These are phyloP conservation scores for Morone chrysops DNA, from an alignment of 2,113 vertebrate species.

Conservation along the genomic window DNA sequence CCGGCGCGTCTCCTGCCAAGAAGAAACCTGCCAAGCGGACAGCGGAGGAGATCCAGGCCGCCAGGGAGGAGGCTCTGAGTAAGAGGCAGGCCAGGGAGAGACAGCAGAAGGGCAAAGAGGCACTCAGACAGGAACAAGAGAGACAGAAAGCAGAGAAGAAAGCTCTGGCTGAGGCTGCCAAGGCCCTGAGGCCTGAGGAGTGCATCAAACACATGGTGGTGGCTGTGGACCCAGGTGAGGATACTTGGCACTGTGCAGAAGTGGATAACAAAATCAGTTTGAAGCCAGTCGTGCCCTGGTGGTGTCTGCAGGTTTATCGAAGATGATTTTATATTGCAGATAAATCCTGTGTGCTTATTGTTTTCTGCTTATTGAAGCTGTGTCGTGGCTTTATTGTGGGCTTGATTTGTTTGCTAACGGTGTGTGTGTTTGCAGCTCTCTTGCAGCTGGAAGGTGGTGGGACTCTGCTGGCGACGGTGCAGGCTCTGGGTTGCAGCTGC, in stretches of 20 bases:
- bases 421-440: slow-evolving; percentile 81
- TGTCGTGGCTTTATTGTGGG: not conserved
- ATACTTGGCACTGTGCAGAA: not conserved
- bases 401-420: not conserved
- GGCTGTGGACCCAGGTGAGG: slow-evolving; percentile 89
- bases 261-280: not conserved
- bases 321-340: not conserved
- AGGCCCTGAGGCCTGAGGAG: slow-evolving; percentile 88
- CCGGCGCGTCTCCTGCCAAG: slow-evolving; percentile 21
- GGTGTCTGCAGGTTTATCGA: not conserved
- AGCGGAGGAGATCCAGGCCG: slow-evolving; percentile 64
- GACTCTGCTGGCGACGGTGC: slow-evolving; percentile 86
- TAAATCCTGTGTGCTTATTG: not conserved
- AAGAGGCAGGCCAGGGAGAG: slow-evolving; percentile 63
- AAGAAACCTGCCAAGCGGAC: slow-evolving; percentile 65
- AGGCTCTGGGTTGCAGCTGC: slow-evolving; percentile 87
- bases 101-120: slow-evolving; percentile 67
- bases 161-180: slow-evolving; percentile 73
- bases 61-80: slow-evolving; percentile 60
- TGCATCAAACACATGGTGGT: slow-evolving; percentile 88
- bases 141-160: slow-evolving; percentile 80
- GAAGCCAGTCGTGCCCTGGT: not conserved
- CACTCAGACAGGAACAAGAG: slow-evolving; percentile 61
- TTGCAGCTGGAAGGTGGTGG: slow-evolving; percentile 90
- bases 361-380: not conserved